Conservation (phyloP, 2,113 vertebrate genomes). For the Phalacrocorax carbo region DNA sequence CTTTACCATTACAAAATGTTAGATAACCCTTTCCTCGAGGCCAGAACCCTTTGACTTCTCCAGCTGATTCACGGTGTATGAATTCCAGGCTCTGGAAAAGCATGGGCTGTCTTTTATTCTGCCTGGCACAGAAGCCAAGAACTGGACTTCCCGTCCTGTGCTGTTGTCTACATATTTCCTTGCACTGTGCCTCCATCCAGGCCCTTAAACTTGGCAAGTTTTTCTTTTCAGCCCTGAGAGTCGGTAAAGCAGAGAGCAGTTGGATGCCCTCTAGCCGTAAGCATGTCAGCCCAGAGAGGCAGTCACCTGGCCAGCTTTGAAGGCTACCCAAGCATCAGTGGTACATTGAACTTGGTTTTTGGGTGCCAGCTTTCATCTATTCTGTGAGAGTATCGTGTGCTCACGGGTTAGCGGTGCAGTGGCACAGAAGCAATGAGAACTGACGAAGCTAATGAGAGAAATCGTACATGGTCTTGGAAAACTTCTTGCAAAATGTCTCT, state of each 20-base stretch:
- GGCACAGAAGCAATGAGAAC: not conserved
- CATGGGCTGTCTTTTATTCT: not conserved
- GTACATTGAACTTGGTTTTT: not conserved
- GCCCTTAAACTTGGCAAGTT: not conserved
- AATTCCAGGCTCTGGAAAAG: slow-evolving; percentile 13
- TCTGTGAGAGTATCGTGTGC: not conserved
- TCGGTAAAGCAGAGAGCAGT: not conserved
- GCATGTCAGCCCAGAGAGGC: not conserved
- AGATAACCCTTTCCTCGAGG: not conserved
- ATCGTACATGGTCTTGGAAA: not conserved
- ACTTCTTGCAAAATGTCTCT: not conserved
- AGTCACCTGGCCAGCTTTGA: not conserved
- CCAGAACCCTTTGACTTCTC: not conserved
- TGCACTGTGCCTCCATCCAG: not conserved
- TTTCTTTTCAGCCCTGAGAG: not conserved
- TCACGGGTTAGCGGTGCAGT: not conserved
- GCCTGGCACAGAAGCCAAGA: not conserved
- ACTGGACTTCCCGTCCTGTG: not conserved
- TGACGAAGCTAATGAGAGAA: not conserved
- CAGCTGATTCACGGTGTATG: not conserved
- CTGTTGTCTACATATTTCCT: not conserved
- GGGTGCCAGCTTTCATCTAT: not conserved
- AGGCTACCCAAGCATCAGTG: not conserved
- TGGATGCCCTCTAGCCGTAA: not conserved
- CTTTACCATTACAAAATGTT: not conserved